These are phyloP conservation scores for Drosophila nikananu DNA, from an alignment of 1,140 invertebrate species.

Conservation along the genomic window DNA sequence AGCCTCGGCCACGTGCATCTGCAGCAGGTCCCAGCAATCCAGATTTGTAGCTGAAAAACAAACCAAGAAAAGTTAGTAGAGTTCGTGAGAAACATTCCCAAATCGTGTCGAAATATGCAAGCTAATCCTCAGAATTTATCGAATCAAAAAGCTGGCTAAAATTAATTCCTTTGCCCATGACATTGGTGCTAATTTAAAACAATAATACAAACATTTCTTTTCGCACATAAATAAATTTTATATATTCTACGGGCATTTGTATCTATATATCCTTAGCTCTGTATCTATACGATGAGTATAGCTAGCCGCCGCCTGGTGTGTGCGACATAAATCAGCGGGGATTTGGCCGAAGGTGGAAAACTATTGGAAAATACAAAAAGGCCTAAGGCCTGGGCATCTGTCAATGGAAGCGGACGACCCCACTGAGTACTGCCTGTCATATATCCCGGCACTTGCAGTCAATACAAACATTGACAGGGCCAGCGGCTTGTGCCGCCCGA, in stretches of 20 bases:
- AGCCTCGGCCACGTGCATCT: constrained; percentile 72
- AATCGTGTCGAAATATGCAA: constrained; percentile 18
- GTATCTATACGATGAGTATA: constrained; percentile 21
- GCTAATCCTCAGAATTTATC: constrained; percentile 39
- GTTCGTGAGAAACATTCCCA: not conserved
- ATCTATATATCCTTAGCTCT: constrained; percentile 18
- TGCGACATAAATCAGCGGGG: constrained; percentile 39
- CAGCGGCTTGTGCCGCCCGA: constrained; percentile 7
- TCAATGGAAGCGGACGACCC: constrained; percentile 2
- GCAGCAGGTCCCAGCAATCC: constrained; percentile 82
- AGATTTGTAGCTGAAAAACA: constrained; percentile 68
- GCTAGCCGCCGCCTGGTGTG: constrained; percentile 4
- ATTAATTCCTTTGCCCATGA: constrained; percentile 77
- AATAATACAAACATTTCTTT: constrained; percentile 59
- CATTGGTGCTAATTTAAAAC: constrained; percentile 82
- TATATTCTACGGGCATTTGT: constrained; percentile 1
- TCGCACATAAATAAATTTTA: constrained; percentile 40
- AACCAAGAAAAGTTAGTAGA: constrained; percentile 9
- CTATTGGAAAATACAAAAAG: constrained; percentile 31
- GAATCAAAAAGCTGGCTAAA: constrained; percentile 16
- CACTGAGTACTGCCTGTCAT: constrained; percentile 18
- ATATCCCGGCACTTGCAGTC: constrained; percentile 43
- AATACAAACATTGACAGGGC: constrained; percentile 57
- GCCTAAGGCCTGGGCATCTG: constrained; percentile 25
- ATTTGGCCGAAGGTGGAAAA: constrained; percentile 37